phyloP scores from a whole-genome alignment of 2,113 vertebrate species.

The Mungos mungo region DNA sequence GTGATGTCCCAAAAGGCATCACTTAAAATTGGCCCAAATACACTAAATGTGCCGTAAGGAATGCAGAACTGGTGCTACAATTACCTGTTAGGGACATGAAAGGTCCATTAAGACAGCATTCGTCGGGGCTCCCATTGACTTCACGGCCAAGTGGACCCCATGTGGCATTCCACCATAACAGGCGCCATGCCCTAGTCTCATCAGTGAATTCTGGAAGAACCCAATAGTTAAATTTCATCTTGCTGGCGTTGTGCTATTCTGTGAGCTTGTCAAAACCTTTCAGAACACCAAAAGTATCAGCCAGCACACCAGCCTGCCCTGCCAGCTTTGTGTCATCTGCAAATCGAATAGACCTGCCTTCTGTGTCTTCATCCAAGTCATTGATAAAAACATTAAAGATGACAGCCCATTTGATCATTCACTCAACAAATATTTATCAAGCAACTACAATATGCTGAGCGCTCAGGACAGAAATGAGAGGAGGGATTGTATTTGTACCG shows the following conservation, averaged over 20 bases:
- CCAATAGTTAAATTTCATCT: not conserved
- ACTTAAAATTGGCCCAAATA: not conserved
- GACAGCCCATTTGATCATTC: not conserved
- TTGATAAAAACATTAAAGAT: not conserved
- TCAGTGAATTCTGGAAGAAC: not conserved
- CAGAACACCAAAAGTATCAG: not conserved
- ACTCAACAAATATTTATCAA: not conserved
- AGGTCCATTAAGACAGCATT: not conserved
- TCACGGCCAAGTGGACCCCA: not conserved
- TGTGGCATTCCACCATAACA: not conserved
- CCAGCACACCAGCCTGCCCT: not conserved
- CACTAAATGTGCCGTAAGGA: not conserved
- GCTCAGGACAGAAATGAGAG: not conserved
- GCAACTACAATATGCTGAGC: not conserved
- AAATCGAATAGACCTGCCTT: not conserved
- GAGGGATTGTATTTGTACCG: not conserved
- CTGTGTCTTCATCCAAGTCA: not conserved
- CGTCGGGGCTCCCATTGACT: not conserved
- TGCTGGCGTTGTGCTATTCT: not conserved
- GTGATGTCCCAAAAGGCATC: not conserved
- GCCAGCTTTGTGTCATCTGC: not conserved
- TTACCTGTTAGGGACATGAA: not conserved
- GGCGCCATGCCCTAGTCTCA: not conserved
- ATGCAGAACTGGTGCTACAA: fast-evolving
- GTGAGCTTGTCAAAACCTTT: not conserved